These are phyloP conservation scores for Gallinago paraguaiae DNA, from an alignment of 2,113 vertebrate species.

Conservation along the genomic window DNA sequence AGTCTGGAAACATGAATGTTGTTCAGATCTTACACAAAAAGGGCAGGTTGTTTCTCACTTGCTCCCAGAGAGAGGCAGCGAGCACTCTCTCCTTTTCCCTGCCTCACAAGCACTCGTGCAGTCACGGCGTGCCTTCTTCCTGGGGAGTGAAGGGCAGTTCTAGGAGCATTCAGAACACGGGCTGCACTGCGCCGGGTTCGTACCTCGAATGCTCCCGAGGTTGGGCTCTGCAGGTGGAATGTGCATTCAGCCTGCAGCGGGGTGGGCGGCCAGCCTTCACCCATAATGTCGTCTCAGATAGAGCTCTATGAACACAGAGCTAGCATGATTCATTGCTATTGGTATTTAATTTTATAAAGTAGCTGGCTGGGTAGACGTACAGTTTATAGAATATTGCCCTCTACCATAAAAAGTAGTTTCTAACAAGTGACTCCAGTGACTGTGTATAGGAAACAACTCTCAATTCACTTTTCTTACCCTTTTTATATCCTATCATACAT, in stretches of 20 bases:
- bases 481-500: neutral
- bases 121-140: neutral
- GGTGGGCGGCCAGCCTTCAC: neutral
- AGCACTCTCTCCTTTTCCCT: neutral
- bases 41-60: neutral
- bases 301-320: neutral
- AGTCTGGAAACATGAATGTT: neutral
- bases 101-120: neutral
- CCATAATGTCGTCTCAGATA: neutral
- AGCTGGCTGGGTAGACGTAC: neutral
- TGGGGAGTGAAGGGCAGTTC: neutral
- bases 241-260: too few species aligned
- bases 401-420: neutral
- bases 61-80: neutral
- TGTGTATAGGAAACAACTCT: neutral
- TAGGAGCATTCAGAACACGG: neutral
- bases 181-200: too few species aligned
- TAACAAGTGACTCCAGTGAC: neutral
- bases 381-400: neutral
- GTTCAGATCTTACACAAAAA: neutral
- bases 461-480: neutral
- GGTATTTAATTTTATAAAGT: neutral
- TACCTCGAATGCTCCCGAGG: neutral
- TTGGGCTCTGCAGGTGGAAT: too few species aligned
- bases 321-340: neutral